Base-by-base conservation (phyloP, 2,113 vertebrate species). In the Egretta garzetta region DNA sequence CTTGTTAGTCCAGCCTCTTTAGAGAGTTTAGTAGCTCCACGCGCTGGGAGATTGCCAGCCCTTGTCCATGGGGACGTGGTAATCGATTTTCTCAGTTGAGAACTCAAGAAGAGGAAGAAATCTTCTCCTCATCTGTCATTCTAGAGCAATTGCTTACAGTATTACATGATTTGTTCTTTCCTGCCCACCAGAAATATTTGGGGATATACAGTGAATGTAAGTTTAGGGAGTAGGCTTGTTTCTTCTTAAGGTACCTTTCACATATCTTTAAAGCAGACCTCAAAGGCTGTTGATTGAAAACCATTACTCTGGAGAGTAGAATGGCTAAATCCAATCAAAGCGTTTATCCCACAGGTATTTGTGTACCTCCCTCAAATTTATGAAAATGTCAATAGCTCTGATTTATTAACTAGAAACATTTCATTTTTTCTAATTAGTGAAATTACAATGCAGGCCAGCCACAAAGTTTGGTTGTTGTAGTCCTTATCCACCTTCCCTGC, bases 341-440 rank as follows among this genome's bases (percentile, higher is more conserved):
- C 35, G 18, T 63, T 83, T 92, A 64, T 43, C 63, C 82, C 73
- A 43, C 30, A 50, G 58, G 67, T 83, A 76, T 83, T 90, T 92
- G 37, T 80, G 60, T 81, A 43, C 23, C 41, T 84, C 80, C 41
- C 23, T 76, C 76, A 91, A 89, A 81, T 64, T 55, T 83, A 76
- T 56, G n/a, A 43, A 91, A 80, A 60, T 88, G 62, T 64, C 35
- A 2, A 30, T 91, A 72, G 43, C 14, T 21, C 52, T 66, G 53
- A 77, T 84, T 82, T 82, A 89, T 84, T 59, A 58, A 68, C 64
- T 71, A 45, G 68, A 86, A 93, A 79, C 41, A 10, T 45, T 77
- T 77, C 7, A 76, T 92, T 90, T 92, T 92, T 91, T 84, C 52
- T 75, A 79, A 92, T 90, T 89, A 96, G 24, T 39, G 58, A 55